Conservation (phyloP, 2,113 vertebrate species). For the Irena cyanogastra region DNA sequence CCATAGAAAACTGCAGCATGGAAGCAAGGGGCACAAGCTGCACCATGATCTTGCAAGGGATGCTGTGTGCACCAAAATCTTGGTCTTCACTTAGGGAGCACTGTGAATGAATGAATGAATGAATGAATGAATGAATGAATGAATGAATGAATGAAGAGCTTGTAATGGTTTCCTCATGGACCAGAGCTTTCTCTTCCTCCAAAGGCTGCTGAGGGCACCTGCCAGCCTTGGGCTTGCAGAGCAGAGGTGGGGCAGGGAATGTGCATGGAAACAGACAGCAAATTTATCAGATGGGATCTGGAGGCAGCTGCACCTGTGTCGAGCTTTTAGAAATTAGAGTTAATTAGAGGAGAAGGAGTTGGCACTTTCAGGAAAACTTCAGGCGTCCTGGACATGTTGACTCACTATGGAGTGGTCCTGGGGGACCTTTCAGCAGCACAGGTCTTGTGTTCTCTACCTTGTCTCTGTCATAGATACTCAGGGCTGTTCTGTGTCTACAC, state of each 20-base stretch:
- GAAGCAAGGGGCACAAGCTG: neutral
- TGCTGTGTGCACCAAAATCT: neutral
- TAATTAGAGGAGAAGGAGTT: neutral
- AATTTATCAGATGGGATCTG: neutral
- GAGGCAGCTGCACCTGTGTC: neutral
- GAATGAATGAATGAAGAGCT: neutral
- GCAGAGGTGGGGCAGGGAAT: neutral
- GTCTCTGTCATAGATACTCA: neutral
- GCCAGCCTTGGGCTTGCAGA: neutral
- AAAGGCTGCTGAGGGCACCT: neutral
- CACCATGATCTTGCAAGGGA: neutral
- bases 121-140: neutral
- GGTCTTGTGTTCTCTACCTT: neutral
- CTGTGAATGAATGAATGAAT: neutral
- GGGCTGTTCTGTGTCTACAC: neutral
- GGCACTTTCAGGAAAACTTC: neutral
- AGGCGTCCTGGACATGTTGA: fast-evolving
- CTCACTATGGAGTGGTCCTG: fast-evolving
- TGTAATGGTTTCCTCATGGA: neutral
- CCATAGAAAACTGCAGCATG: neutral
- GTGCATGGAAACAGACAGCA: neutral
- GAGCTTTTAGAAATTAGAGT: neutral
- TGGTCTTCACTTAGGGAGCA: neutral
- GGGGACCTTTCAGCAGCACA: neutral
- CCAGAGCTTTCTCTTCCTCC: neutral